Evolutionary conservation across 1,140 invertebrate species (phyloP).

Genomic region (Drosophila seguyi): DNA sequence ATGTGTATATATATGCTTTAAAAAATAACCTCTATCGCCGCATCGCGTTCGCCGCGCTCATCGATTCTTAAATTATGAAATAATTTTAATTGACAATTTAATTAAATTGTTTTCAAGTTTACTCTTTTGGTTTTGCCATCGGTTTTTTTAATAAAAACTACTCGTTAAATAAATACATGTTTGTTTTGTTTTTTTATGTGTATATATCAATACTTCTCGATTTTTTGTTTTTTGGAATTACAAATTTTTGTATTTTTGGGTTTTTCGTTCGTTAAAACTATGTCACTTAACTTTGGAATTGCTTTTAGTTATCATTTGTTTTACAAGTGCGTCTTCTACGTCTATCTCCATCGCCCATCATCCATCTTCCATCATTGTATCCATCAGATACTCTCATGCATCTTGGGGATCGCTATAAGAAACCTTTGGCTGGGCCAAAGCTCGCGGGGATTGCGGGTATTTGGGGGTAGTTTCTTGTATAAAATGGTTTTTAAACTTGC

Average conservation of each 20-base stretch:
- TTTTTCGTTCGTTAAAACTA: slow-evolving; percentile 67
- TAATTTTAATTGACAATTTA: slow-evolving; percentile 83
- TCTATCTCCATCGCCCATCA: slow-evolving; percentile 22
- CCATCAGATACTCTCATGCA: slow-evolving; percentile 12
- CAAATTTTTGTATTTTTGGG: slow-evolving; percentile 52
- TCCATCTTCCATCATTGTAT: background rate
- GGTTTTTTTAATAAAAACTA: slow-evolving; percentile 68
- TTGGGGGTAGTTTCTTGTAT: slow-evolving; percentile 56
- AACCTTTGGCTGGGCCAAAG: slow-evolving; percentile 68
- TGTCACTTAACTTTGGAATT: slow-evolving; percentile 83
- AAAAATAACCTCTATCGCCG: slow-evolving; percentile 76
- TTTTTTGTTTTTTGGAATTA: slow-evolving; percentile 72
- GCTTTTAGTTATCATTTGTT: slow-evolving; percentile 83
- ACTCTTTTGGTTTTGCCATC: slow-evolving; percentile 37
- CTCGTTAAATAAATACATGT: slow-evolving; percentile 77
- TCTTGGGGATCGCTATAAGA: slow-evolving; percentile 25
- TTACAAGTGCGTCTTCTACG: slow-evolving; percentile 77
- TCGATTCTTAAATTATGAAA: slow-evolving; percentile 82
- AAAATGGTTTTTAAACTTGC: slow-evolving; percentile 73
- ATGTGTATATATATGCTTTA: slow-evolving; percentile 75
- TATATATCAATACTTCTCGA: slow-evolving; percentile 77
- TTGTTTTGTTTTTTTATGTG: slow-evolving; percentile 55
- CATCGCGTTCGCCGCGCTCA: slow-evolving; percentile 52
- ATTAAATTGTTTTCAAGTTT: slow-evolving; percentile 74
- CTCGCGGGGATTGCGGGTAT: slow-evolving; percentile 16